These are phyloP conservation scores for Sesamia inferens DNA, from an alignment of 2,888 invertebrate genomes.

Conservation along the genomic window DNA sequence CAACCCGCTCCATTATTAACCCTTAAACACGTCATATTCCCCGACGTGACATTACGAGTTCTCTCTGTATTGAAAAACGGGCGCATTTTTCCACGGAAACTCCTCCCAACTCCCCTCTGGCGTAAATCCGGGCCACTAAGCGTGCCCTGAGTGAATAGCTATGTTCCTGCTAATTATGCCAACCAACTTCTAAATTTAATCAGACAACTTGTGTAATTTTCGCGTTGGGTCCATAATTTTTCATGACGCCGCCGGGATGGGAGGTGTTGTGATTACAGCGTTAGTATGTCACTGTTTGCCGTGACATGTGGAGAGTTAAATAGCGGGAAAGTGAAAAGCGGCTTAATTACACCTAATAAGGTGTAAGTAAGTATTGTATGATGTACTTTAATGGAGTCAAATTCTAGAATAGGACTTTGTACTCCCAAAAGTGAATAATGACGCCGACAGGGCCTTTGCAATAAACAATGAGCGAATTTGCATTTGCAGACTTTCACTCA, in stretches of 20 bases:
- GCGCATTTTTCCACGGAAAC: conserved; percentile 60
- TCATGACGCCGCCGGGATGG: conserved; percentile 75
- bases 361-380: conserved; percentile 36
- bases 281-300: conserved; percentile 61
- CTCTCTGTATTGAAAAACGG: conserved; percentile 63
- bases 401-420: conserved; percentile 43
- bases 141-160: conserved; percentile 87
- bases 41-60: conserved; percentile 53
- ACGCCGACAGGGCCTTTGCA: conserved; percentile 22
- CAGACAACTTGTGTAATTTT: conserved; percentile 87
- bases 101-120: conserved; percentile 59
- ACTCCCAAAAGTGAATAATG: conserved; percentile 31
- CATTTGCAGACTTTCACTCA: conserved; percentile 43
- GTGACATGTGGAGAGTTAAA: conserved; percentile 54
- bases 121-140: conserved; percentile 74
- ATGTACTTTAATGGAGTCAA: conserved; percentile 45
- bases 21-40: conserved; percentile 58
- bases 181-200: conserved; percentile 89
- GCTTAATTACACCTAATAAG: conserved; percentile 53
- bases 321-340: conserved; percentile 52
- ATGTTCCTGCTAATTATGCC: conserved; percentile 86
- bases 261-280: conserved; percentile 58
- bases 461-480: conserved; percentile 54
- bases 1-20: conserved; percentile 52
- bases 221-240: conserved; percentile 84